These are phyloP conservation scores for Deilephila porcellus DNA, from an alignment of 2,888 invertebrate species.

Conservation along the genomic window DNA sequence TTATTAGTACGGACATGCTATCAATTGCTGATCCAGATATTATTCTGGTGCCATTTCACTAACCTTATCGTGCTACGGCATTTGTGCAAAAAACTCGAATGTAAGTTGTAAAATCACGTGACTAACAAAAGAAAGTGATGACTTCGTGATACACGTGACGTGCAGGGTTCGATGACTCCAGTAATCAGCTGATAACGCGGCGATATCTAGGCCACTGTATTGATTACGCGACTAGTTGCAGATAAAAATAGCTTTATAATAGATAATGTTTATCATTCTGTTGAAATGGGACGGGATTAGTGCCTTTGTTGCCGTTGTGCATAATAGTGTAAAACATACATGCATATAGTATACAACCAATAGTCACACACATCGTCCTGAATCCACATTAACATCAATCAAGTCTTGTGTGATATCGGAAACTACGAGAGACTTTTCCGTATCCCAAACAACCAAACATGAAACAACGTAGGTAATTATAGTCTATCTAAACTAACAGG, in stretches of 20 bases:
- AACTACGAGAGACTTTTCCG: no score
- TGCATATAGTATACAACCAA: no score
- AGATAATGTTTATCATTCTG: neutral
- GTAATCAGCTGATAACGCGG: neutral
- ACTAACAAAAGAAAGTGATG: neutral
- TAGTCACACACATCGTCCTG: no score
- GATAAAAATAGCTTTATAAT: constrained; percentile 2
- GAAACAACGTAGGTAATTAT: no score
- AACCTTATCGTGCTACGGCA: neutral
- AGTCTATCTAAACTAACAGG: no score
- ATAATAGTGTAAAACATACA: neutral
- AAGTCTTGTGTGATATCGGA: no score
- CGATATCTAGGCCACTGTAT: constrained; percentile 12
- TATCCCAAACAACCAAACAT: no score
- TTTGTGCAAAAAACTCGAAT: neutral
- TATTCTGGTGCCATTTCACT: no score
- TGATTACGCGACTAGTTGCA: neutral
- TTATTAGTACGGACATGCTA: no score
- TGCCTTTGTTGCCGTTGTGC: neutral
- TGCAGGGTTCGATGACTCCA: neutral
- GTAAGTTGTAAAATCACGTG: neutral
- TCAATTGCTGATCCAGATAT: no score
- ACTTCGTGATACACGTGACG: neutral
- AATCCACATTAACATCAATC: no score
- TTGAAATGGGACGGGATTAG: neutral